phyloP scores from a whole-genome alignment of 2,113 vertebrate genomes.

The Cheilinus undulatus region DNA sequence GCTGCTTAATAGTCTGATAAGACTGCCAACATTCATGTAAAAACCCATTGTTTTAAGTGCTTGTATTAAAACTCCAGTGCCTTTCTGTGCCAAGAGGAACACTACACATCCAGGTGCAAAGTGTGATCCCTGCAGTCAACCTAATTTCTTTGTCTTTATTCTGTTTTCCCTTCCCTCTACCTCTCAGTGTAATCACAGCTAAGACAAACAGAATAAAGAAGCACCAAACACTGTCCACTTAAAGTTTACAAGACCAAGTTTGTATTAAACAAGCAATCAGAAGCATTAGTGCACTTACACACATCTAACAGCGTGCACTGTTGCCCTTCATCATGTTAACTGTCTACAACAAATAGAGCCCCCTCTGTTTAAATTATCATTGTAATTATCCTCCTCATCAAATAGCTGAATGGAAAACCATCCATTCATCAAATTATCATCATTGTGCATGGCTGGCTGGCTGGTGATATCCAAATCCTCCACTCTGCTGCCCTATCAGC shows the following conservation, averaged over 20 bases:
- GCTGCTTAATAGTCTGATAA: too few species aligned
- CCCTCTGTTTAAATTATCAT: constrained; percentile 45
- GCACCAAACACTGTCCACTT: neutral
- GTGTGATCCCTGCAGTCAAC: constrained; percentile 21
- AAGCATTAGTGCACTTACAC: constrained; percentile 16
- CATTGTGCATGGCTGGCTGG: constrained; percentile 38
- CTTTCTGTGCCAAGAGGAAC: too few species aligned
- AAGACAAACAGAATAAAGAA: constrained; percentile 1
- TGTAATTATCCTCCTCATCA: constrained; percentile 53
- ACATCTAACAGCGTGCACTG: constrained; percentile 12
- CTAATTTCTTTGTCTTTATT: constrained; percentile 44
- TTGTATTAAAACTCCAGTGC: too few species aligned
- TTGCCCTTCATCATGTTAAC: constrained; percentile 36
- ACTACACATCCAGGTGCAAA: constrained; percentile 21
- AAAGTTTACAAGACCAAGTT: constrained; percentile 1
- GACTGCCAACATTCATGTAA: too few species aligned
- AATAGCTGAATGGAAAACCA: constrained; percentile 51
- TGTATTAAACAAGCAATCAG: constrained; percentile 17
- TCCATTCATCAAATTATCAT: constrained; percentile 58
- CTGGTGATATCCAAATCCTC: constrained; percentile 54
- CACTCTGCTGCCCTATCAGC: constrained; percentile 14
- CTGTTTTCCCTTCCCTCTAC: constrained; percentile 15
- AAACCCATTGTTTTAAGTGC: too few species aligned
- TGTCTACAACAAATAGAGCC: constrained; percentile 41
- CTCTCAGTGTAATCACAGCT: constrained; percentile 22